Conservation (phyloP, 2,888 invertebrate genomes). For the Asteroscopus sphinx region DNA sequence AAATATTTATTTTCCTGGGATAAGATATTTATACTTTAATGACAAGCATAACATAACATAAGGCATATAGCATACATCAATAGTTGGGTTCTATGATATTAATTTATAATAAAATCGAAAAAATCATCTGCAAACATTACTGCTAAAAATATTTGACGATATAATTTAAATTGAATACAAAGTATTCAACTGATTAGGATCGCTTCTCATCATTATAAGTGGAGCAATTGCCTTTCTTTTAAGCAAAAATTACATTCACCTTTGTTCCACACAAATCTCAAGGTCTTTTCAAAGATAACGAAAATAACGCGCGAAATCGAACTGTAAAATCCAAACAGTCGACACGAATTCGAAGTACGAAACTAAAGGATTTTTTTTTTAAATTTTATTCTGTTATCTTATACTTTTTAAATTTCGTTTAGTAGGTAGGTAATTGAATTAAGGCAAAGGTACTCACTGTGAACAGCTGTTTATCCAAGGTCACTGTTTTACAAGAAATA, state of each 20-base stretch:
- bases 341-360: background rate
- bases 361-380: conserved; percentile 3
- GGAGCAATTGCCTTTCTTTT: conserved; percentile 34
- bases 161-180: too few relatives aligned
- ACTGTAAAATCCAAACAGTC: background rate
- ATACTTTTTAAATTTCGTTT: too few relatives aligned
- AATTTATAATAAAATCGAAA: too few relatives aligned
- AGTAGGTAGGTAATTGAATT: too few relatives aligned
- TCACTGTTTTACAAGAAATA: conserved; percentile 66
- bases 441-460: conserved; percentile 65
- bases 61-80: too few relatives aligned
- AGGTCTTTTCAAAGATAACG: conserved; percentile 48
- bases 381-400: conserved; percentile 3
- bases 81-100: too few relatives aligned
- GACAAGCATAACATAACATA: too few relatives aligned
- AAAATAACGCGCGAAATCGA: conserved; percentile 48
- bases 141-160: too few relatives aligned
- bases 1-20: too few relatives aligned
- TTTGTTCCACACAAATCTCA: conserved; percentile 27
- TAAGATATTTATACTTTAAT: too few relatives aligned
- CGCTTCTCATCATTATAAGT: conserved; percentile 13
- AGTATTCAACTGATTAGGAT: too few relatives aligned
- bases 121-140: too few relatives aligned
- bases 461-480: conserved; percentile 86
- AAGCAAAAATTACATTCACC: conserved; percentile 21